A percentile compares a stretch with the other conserved stretches of the same genome.
Conservation (phyloP, 2,888 invertebrate genomes). For the Pristionchus exspectatus region DNA sequence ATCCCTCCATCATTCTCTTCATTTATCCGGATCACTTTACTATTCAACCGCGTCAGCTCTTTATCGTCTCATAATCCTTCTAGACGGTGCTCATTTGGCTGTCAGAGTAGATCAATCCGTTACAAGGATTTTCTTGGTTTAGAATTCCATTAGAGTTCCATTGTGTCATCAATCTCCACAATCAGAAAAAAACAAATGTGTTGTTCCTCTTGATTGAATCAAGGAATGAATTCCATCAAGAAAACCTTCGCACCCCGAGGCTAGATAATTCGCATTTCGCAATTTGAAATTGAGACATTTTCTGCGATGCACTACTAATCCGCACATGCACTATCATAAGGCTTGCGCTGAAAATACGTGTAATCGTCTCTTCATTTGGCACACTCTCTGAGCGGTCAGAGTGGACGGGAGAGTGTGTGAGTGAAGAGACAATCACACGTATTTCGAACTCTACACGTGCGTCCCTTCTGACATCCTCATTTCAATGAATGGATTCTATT, state of each 20-base stretch:
- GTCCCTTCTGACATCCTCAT: background rate
- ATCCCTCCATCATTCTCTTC: background rate
- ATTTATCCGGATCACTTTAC: conserved; percentile 11
- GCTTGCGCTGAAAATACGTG: background rate
- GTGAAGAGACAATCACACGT: no score
- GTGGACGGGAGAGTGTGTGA: no score
- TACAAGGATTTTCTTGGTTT: background rate
- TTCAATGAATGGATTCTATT: background rate
- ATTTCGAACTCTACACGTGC: no score
- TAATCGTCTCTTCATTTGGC: no score
- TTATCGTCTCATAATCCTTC: background rate
- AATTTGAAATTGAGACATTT: background rate
- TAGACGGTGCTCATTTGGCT: background rate
- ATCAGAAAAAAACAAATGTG: no score
- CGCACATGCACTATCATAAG: background rate
- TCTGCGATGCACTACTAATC: background rate
- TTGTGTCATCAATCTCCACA: no score
- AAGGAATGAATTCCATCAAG: no score
- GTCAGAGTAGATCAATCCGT: background rate
- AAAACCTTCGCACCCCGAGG: background rate
- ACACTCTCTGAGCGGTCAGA: no score
- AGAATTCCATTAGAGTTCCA: no score
- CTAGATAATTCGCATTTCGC: background rate
- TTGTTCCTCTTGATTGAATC: no score
- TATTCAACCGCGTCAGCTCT: background rate